Conservation (phyloP, 2,113 vertebrate species). For the Emydocephalus ijimae region DNA sequence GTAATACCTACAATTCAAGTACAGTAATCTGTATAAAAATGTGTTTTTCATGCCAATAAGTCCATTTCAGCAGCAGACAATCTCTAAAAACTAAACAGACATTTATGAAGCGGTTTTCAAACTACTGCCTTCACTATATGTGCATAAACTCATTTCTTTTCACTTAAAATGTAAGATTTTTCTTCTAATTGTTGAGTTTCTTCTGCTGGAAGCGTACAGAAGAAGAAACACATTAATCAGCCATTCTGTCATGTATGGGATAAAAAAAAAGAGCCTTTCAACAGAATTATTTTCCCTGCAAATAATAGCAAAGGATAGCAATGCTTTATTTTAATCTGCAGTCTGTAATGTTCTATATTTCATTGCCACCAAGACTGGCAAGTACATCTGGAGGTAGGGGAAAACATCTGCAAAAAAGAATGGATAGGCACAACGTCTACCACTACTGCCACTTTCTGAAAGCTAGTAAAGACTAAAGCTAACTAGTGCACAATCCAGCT, state of each 20-base stretch:
- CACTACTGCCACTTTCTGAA: background rate
- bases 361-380: background rate
- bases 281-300: background rate
- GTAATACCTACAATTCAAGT: slow-evolving; percentile 57
- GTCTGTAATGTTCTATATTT: background rate
- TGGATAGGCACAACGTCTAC: background rate
- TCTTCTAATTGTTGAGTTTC: slow-evolving; percentile 23
- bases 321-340: background rate
- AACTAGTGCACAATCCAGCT: background rate
- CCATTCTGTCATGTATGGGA: slow-evolving; percentile 11
- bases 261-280: slow-evolving; percentile 12
- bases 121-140: slow-evolving; percentile 16
- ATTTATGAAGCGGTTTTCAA: slow-evolving; percentile 14
- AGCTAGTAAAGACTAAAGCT: background rate
- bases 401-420: background rate
- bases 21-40: slow-evolving; percentile 57
- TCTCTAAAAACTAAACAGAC: slow-evolving; percentile 35
- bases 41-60: slow-evolving; percentile 30
- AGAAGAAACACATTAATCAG: slow-evolving; percentile 19
- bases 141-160: slow-evolving; percentile 27
- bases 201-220: background rate
- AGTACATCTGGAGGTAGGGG: background rate
- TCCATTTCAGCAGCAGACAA: slow-evolving; percentile 40
- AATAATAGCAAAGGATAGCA: background rate
- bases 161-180: slow-evolving; percentile 43